Base-by-base conservation (phyloP, 1,140 invertebrate genomes). In the Calliphora vicina region DNA sequence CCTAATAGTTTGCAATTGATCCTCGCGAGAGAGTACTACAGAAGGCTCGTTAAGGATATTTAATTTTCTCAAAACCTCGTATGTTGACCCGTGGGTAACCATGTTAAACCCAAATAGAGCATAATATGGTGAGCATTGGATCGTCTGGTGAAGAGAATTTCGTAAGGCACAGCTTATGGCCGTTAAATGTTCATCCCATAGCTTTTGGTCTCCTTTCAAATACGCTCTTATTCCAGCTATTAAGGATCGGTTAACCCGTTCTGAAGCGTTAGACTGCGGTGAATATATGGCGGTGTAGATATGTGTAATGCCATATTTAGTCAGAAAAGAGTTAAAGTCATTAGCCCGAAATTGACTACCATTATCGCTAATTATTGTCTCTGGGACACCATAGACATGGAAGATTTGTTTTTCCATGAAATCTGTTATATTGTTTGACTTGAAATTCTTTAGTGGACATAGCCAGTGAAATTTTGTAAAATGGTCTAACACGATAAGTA, bases 81-180 rank as follows among this genome's bases (percentile, higher is more conserved):
- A 83, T 43, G 78, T 50, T 4, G 8, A 1, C 12, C 82, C 82
- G 27, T 83, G 78, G 8, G 76, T 72, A 10, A 81, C 45, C 76
- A 83, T 83, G 23, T 83, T 27, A 20, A 73, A 61, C 9, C 83
- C 83, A 76, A 83, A 83, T 1, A 71, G 42, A 50, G 72, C 78
- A 23, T 29, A 71, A 74, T 83, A 81, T 6, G 83, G 83, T 8
- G 26, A 35, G 2, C 5, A 29, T 27, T 29, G 3, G 25, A 81
- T 80, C 8, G 82, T 61, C 15, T 78, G 27, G 26, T 83, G 82
- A 9, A 15, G 5, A 15, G 61, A 45, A 26, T 67, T 80, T 6
- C 78, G 50, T 73, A 83, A 73, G 9, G 82, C 76, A 81, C 76
- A 83, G 12, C 57, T 23, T 26, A 83, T 81, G 13, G 15, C 13